These are phyloP conservation scores for Peromyscus californicus DNA, from an alignment of 2,113 vertebrate genomes.

Conservation along the genomic window DNA sequence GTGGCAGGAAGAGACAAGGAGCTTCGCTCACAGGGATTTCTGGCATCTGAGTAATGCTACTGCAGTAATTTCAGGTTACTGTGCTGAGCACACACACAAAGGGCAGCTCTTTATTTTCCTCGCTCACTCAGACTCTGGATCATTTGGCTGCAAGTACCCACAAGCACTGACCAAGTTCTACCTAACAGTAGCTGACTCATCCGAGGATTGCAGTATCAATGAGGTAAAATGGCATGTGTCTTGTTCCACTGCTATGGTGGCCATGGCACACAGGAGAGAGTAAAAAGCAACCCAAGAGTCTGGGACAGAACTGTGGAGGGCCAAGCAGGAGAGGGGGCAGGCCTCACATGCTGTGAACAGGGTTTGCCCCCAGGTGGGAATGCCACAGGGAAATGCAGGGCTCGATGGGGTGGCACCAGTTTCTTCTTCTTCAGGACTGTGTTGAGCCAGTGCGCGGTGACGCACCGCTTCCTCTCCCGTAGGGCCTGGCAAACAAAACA, in stretches of 20 bases:
- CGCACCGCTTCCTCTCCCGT: slow-evolving; percentile 95
- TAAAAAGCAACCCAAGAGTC: too few relatives aligned
- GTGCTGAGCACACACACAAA: fast-evolving
- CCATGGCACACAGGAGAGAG: not conserved
- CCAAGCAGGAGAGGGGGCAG: too few relatives aligned
- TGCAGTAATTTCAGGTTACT: fast-evolving
- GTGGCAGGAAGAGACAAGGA: fast-evolving
- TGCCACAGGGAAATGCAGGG: slow-evolving; percentile 96
- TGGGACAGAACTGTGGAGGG: not conserved
- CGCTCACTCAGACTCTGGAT: not conserved
- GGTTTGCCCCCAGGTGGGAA: slow-evolving; percentile 98
- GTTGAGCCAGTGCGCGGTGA: slow-evolving; percentile 98
- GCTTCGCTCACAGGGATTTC: not conserved
- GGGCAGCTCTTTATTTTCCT: too few relatives aligned
- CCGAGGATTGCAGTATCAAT: too few relatives aligned
- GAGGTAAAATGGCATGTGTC: too few relatives aligned
- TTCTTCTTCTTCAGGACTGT: slow-evolving; percentile 94
- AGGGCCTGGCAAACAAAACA: slow-evolving; percentile 89
- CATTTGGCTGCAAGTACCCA: fast-evolving
- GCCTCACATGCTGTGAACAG: slow-evolving; percentile 96
- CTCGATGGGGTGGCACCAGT: slow-evolving; percentile 96
- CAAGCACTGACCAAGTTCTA: fast-evolving
- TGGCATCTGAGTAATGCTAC: fast-evolving
- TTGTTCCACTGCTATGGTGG: fast-evolving
- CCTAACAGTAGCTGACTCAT: not conserved